A percentile compares a stretch with the other conserved stretches of the same genome.
phyloP scores from a whole-genome alignment of 1,140 invertebrate genomes.

The Ylistrum balloti region DNA sequence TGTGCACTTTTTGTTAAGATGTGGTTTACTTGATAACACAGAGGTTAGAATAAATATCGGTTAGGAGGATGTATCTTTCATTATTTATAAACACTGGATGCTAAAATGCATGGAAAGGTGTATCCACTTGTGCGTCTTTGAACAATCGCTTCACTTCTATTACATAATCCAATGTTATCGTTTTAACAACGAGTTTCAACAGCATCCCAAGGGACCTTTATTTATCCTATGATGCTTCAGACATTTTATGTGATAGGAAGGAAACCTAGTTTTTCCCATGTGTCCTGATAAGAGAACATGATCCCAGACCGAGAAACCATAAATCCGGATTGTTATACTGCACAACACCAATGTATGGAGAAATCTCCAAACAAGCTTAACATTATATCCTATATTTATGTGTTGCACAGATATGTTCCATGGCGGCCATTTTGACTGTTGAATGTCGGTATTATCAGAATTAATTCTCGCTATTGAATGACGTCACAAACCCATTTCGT shows the following conservation, averaged over 20 bases:
- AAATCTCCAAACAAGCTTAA: background rate
- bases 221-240: background rate
- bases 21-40: no score
- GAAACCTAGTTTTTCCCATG: background rate
- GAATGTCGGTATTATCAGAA: background rate
- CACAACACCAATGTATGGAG: background rate
- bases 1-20: no score
- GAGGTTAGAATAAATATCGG: no score
- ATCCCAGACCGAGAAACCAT: background rate
- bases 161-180: no score
- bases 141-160: no score
- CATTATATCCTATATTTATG: background rate
- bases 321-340: background rate
- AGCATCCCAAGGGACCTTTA: background rate
- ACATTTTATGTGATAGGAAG: conserved; percentile 8
- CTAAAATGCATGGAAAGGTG: no score
- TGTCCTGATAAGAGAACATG: background rate
- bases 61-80: no score
- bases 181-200: no score
- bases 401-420: background rate
- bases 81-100: no score
- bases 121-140: no score
- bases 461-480: background rate
- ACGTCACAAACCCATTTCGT: conserved; percentile 22
- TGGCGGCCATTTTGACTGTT: background rate